A percentile compares a stretch with the other conserved stretches of the same genome.
Evolutionary conservation across 2,888 invertebrate species (phyloP).

Genomic region (Bibio marci): DNA sequence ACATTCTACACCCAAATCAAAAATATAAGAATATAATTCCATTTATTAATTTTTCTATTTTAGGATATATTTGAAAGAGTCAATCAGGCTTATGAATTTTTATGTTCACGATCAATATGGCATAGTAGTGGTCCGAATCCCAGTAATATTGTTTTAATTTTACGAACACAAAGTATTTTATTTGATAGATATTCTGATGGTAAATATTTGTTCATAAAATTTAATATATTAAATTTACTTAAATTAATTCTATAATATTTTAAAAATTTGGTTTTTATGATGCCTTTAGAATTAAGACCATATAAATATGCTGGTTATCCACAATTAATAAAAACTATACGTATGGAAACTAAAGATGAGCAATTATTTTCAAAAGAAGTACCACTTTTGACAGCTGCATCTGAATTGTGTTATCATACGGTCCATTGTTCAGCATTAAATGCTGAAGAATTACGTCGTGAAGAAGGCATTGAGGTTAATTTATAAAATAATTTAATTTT

Average conservation of each 20-base stretch:
- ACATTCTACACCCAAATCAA: no score
- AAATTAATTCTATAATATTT: no score
- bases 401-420: slow-evolving; percentile 90
- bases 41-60: no score
- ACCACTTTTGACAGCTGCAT: slow-evolving; percentile 76
- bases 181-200: slow-evolving; percentile 81
- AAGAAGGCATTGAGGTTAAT: slow-evolving; percentile 57
- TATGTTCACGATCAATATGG: slow-evolving; percentile 83
- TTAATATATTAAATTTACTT: neutral
- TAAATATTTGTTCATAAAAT: slow-evolving; percentile 21
- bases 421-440: slow-evolving; percentile 92
- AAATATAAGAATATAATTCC: no score
- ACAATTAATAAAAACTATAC: slow-evolving; percentile 87
- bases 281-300: slow-evolving; percentile 75
- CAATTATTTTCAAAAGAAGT: slow-evolving; percentile 74
- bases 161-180: slow-evolving; percentile 86
- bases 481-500: neutral
- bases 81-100: slow-evolving; percentile 94
- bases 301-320: slow-evolving; percentile 99
- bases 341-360: slow-evolving; percentile 84
- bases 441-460: slow-evolving; percentile 90
- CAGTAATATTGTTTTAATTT: slow-evolving; percentile 80
- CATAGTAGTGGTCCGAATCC: slow-evolving; percentile 83
- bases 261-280: slow-evolving; percentile 13
- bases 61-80: slow-evolving; percentile 91